These are phyloP conservation scores for Hylaeus volcanicus DNA, from an alignment of 1,140 invertebrate genomes.

Conservation along the genomic window DNA sequence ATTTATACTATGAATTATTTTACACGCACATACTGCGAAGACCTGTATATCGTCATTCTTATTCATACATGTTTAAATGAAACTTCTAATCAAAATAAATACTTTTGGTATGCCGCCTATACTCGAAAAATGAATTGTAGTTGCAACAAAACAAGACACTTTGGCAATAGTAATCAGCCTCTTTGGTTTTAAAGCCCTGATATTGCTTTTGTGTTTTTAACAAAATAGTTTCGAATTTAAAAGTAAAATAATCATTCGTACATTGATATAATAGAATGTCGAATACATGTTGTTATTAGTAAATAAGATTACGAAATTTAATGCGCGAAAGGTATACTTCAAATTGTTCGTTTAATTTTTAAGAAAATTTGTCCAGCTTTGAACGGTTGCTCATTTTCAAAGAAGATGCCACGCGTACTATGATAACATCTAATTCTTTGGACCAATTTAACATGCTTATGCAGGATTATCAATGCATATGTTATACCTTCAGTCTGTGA, in stretches of 20 bases:
- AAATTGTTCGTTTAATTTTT: conserved; percentile 16
- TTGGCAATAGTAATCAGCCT: conserved; percentile 81
- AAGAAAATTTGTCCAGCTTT: conserved; percentile 41
- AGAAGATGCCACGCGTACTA: conserved; percentile 40
- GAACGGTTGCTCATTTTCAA: conserved; percentile 41
- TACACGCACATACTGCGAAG: conserved; percentile 69
- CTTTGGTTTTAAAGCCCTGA: conserved; percentile 73
- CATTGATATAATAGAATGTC: neutral
- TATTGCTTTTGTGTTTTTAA: conserved; percentile 65
- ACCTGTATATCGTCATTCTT: conserved; percentile 58
- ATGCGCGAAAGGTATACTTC: conserved; percentile 5
- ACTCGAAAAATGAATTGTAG: conserved; percentile 62
- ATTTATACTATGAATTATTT: conserved; percentile 74
- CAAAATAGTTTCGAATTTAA: conserved; percentile 22
- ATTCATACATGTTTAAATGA: conserved; percentile 43
- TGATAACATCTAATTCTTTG: conserved; percentile 32
- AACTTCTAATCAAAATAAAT: conserved; percentile 57
- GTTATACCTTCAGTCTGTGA: conserved; percentile 50
- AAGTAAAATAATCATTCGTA: conserved; percentile 16
- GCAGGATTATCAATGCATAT: conserved; percentile 31
- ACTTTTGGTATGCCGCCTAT: conserved; percentile 66
- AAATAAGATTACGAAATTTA: neutral
- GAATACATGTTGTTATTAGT: neutral
- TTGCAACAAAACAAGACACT: conserved; percentile 70
- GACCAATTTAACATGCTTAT: conserved; percentile 45